phyloP scores from a whole-genome alignment of 2,797 vertebrate species.

The Acanthopagrus latus region DNA sequence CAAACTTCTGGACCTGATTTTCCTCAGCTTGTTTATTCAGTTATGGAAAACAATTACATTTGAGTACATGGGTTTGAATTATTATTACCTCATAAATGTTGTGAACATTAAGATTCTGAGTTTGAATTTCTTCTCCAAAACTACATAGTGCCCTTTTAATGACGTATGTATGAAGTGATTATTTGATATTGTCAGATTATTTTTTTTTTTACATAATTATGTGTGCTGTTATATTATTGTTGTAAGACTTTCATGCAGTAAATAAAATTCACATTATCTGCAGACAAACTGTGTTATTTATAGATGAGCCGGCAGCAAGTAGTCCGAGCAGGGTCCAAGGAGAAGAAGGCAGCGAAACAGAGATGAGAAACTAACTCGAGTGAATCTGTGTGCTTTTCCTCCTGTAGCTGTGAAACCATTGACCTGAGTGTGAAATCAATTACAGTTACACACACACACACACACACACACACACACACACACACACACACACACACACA shows the following conservation, averaged over 20 bases:
- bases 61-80: no score
- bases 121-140: no score
- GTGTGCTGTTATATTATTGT: constrained; percentile 58
- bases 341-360: constrained; percentile 9
- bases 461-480: constrained; percentile 22
- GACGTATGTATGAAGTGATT: constrained; percentile 45
- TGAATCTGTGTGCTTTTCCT: constrained; percentile 53
- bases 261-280: constrained; percentile 55
- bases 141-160: constrained; percentile 19
- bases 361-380: constrained; percentile 44
- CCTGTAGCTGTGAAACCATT: constrained; percentile 72
- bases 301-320: constrained; percentile 29
- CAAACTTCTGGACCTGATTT: no score
- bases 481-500: constrained; percentile 16
- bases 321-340: constrained; percentile 25
- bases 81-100: no score
- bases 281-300: constrained; percentile 36
- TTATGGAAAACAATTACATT: no score
- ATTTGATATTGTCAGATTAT: constrained; percentile 30
- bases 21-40: no score
- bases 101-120: no score
- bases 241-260: constrained; percentile 67
- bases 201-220: constrained; percentile 26
- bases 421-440: constrained; percentile 83
- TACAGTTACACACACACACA: constrained; percentile 48